Evolutionary conservation across 2,797 vertebrate species (phyloP).

Genomic region (Simalia tracyae): DNA sequence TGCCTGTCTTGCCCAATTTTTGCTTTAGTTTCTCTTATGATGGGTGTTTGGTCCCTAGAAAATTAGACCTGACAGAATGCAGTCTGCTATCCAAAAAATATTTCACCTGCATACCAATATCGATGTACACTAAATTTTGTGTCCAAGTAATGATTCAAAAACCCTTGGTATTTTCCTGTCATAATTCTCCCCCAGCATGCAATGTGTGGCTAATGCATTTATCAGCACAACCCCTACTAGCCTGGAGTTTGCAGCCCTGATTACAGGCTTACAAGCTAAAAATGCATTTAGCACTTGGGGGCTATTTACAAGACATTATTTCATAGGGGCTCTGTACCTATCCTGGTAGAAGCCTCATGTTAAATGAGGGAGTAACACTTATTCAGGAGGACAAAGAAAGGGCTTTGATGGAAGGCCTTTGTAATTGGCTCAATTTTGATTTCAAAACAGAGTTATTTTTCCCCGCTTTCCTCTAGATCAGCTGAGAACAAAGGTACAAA

Average conservation of each 20-base stretch:
- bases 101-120: neutral
- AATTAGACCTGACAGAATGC: neutral
- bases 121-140: neutral
- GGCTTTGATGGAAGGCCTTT: constrained; percentile 46
- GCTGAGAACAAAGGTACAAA: constrained; percentile 36
- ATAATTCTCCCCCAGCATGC: constrained; percentile 37
- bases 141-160: neutral
- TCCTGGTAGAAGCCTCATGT: constrained; percentile 41
- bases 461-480: constrained; percentile 36
- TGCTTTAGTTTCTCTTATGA: neutral
- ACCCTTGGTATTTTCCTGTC: constrained; percentile 43
- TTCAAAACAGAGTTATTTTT: constrained; percentile 50
- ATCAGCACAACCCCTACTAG: constrained; percentile 38
- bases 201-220: constrained; percentile 52
- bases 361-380: constrained; percentile 26
- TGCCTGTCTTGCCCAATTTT: neutral
- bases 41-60: neutral
- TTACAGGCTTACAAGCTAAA: constrained; percentile 57
- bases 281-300: constrained; percentile 50
- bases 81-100: neutral
- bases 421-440: constrained; percentile 39
- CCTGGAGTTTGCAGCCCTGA: constrained; percentile 55
- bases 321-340: constrained; percentile 35
- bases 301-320: constrained; percentile 28
- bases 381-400: constrained; percentile 25